Percentiles rank a stretch among this genome's conserved stretches.
Evolutionary conservation across 2,888 invertebrate species (phyloP).

Genomic region (Synergus umbraculus): DNA sequence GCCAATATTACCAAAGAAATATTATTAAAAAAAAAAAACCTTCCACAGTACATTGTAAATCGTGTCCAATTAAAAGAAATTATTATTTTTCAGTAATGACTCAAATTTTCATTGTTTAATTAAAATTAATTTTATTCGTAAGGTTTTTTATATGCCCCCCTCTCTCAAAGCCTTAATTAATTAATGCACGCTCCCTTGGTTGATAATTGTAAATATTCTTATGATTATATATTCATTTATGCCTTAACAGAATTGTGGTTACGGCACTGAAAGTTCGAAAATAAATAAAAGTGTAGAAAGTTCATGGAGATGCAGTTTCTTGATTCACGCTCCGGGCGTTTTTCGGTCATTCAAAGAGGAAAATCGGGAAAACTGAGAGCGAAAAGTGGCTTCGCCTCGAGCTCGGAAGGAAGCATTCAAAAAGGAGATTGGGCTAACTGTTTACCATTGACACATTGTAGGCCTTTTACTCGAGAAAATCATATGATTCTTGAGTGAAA

Average conservation of each 20-base stretch:
- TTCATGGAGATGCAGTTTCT: slow-evolving; percentile 9
- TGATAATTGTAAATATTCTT: not conserved
- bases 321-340: slow-evolving; percentile 23
- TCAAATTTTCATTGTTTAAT: too few relatives aligned
- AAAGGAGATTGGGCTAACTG: not conserved
- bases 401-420: not conserved
- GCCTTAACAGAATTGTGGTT: not conserved
- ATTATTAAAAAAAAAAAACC: not conserved
- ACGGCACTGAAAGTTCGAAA: not conserved
- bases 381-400: not conserved
- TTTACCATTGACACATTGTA: slow-evolving; percentile 1
- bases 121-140: too few relatives aligned
- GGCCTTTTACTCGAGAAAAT: not conserved
- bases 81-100: not conserved
- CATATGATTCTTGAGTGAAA: not conserved
- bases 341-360: not conserved
- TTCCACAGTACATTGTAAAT: not conserved
- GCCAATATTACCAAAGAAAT: not conserved
- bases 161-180: too few relatives aligned
- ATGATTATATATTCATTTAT: not conserved
- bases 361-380: slow-evolving; percentile 3
- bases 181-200: not conserved
- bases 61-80: not conserved
- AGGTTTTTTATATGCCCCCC: too few relatives aligned
- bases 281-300: slow-evolving; percentile 14